Evolutionary conservation across 1,140 invertebrate genomes (phyloP).

Genomic region (Penaeus japonicus): DNA sequence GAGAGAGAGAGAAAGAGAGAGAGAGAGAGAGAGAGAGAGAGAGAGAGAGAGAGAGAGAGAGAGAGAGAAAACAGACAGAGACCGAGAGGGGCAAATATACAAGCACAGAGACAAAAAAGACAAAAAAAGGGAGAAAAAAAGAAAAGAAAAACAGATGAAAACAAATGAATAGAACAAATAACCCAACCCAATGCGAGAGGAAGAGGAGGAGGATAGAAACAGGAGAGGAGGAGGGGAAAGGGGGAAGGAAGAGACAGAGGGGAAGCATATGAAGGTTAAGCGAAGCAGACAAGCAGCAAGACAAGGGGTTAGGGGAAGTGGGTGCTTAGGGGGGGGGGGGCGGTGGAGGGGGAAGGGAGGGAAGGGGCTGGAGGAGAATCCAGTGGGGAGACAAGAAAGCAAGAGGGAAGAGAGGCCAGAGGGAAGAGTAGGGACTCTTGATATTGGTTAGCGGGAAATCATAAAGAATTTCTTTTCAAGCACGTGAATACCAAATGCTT

Average conservation of each 20-base stretch:
- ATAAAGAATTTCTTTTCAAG: no score
- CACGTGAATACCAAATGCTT: no score
- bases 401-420: not conserved
- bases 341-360: not conserved
- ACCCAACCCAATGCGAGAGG: not conserved
- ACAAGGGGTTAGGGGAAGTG: not conserved
- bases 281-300: not conserved
- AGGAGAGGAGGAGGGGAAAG: not conserved
- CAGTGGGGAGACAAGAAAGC: not conserved
- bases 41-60: not conserved
- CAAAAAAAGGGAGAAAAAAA: not conserved
- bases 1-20: slow-evolving; percentile 22
- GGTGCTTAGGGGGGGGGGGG: not conserved
- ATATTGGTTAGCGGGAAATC: no score
- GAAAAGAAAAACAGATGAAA: not conserved
- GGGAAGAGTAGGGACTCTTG: no score
- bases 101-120: not conserved
- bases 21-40: not conserved
- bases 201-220: not conserved
- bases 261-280: not conserved
- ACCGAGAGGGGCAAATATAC: no score
- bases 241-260: not conserved
- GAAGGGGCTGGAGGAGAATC: not conserved
- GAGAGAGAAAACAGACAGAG: not conserved
- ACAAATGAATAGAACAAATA: not conserved